These are phyloP conservation scores for Austrolebias charrua DNA, from an alignment of 2,797 vertebrate species.

Conservation along the genomic window DNA sequence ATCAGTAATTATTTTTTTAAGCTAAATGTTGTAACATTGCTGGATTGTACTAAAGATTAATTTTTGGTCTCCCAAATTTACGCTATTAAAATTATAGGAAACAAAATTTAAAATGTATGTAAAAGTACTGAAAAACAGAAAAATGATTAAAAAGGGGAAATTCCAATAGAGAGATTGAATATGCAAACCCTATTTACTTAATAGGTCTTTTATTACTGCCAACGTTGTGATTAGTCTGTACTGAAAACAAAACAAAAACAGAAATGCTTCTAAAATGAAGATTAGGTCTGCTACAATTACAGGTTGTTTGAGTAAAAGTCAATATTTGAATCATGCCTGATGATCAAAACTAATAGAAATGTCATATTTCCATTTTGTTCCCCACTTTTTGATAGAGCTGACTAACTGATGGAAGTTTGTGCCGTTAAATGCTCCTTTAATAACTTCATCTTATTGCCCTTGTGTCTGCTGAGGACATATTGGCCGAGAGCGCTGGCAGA, in stretches of 20 bases:
- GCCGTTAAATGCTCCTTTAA: not conserved
- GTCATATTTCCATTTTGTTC: not conserved
- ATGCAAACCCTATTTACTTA: too few species aligned
- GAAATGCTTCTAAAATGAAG: not conserved
- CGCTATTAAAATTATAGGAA: too few species aligned
- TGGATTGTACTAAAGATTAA: too few species aligned
- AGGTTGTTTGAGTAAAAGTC: not conserved
- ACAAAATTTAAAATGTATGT: too few species aligned
- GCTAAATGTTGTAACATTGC: not conserved
- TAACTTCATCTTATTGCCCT: not conserved
- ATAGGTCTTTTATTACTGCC: not conserved
- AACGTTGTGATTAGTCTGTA: not conserved
- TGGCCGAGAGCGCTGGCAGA: too few species aligned
- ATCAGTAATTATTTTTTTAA: too few species aligned
- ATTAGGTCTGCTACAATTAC: not conserved
- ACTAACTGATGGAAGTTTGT: not conserved
- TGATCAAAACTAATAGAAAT: not conserved
- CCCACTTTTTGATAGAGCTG: not conserved
- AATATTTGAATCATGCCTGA: not conserved
- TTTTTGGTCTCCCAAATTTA: too few species aligned
- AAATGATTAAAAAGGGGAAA: not conserved
- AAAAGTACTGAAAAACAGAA: not conserved
- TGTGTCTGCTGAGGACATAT: not conserved
- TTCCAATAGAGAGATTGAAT: not conserved
- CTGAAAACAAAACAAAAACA: not conserved